These are phyloP conservation scores for Cybosia mesomella DNA, from an alignment of 2,888 invertebrate species.

Conservation along the genomic window DNA sequence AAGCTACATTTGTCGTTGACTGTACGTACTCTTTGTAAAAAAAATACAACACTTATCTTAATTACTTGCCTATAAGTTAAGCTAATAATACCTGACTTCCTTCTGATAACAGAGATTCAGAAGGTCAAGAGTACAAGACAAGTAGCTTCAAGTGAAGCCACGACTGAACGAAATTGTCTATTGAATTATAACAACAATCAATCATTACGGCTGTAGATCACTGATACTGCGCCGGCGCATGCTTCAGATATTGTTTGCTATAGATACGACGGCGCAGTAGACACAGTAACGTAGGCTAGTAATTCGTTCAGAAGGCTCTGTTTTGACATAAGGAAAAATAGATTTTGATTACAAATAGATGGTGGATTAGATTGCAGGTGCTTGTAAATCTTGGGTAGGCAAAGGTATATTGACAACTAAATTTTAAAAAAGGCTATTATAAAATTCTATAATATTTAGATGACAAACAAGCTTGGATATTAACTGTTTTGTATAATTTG, in stretches of 20 bases:
- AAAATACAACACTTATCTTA: too few relatives aligned
- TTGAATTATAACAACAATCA: slow-evolving; percentile 58
- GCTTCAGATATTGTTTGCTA: too few relatives aligned
- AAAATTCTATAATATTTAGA: too few relatives aligned
- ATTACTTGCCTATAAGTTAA: slow-evolving; percentile 8
- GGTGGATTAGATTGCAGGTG: too few relatives aligned
- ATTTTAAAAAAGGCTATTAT: too few relatives aligned
- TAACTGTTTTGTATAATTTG: too few relatives aligned
- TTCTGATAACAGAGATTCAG: slow-evolving; percentile 32
- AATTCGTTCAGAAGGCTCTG: slow-evolving; percentile 9
- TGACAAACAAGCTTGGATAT: too few relatives aligned
- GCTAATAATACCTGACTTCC: slow-evolving; percentile 36
- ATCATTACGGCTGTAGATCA: slow-evolving; percentile 56
- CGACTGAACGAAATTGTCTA: slow-evolving; percentile 43
- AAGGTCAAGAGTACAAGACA: slow-evolving; percentile 35
- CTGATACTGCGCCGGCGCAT: slow-evolving; percentile 38
- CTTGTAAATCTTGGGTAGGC: too few relatives aligned
- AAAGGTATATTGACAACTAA: too few relatives aligned
- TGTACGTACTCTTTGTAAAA: too few relatives aligned
- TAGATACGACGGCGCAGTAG: too few relatives aligned
- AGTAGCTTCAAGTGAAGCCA: slow-evolving; percentile 22
- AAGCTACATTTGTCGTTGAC: too few relatives aligned
- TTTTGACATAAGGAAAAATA: slow-evolving; percentile 10
- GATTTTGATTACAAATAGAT: neutral
- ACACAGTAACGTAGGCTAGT: neutral